Evolutionary conservation across 2,888 invertebrate genomes (phyloP).

Genomic region (Cryptophagus acutangulus): DNA sequence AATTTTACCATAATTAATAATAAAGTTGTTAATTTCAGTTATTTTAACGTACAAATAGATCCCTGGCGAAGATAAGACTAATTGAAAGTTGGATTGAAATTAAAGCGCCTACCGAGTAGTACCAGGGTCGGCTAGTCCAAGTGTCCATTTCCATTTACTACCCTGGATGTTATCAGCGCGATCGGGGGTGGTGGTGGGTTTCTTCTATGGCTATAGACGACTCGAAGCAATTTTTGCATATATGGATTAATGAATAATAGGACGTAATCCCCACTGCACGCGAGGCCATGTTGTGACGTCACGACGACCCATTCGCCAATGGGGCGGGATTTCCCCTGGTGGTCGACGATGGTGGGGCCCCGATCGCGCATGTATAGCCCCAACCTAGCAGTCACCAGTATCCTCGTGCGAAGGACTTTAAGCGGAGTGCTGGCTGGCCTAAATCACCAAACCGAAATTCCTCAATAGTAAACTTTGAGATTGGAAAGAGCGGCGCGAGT

Average conservation of each 20-base stretch:
- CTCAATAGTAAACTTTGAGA: constrained; percentile 10
- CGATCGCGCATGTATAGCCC: constrained; percentile 16
- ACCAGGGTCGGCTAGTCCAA: too few relatives aligned
- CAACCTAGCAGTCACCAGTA: constrained; percentile 26
- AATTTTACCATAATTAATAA: too few relatives aligned
- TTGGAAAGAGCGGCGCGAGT: constrained; percentile 1
- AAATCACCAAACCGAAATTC: constrained; percentile 3
- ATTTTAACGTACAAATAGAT: too few relatives aligned
- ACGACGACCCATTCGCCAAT: constrained; percentile 31
- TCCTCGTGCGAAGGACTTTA: constrained; percentile 25
- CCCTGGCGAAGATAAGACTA: too few relatives aligned
- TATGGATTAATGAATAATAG: constrained; percentile 25
- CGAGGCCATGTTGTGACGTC: constrained; percentile 46
- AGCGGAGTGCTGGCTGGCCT: constrained; percentile 5
- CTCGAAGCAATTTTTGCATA: constrained; percentile 27
- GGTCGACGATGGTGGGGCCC: constrained; percentile 21
- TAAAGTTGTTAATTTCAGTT: too few relatives aligned
- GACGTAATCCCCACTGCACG: constrained; percentile 26
- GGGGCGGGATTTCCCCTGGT: constrained; percentile 24
- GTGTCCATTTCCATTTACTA: too few relatives aligned
- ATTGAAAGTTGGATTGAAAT: too few relatives aligned
- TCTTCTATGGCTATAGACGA: too few relatives aligned
- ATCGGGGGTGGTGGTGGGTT: constrained; percentile 13
- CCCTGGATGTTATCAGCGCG: constrained; percentile 21
- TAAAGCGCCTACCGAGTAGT: too few relatives aligned